Percentiles rank a stretch among this genome's conserved stretches.
Evolutionary conservation across 2,888 invertebrate species (phyloP).

Genomic region (Pycnomerus fuliginosus): DNA sequence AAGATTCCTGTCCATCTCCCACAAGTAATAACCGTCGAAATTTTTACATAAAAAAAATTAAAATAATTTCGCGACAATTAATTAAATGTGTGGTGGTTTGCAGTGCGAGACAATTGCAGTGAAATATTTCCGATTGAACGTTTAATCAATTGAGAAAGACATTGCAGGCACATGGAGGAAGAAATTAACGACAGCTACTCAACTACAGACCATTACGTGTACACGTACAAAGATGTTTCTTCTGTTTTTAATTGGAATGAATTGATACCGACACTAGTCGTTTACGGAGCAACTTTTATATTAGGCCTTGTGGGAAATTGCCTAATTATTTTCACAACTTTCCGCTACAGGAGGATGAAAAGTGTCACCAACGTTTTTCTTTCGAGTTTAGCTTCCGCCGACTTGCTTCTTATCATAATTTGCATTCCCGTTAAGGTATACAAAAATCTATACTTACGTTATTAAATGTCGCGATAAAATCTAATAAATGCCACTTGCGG

Average conservation of each 20-base stretch:
- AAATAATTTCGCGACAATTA: background rate
- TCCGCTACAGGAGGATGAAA: conserved; percentile 58
- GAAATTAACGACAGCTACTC: conserved; percentile 23
- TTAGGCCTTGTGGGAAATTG: conserved; percentile 62
- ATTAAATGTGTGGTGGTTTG: background rate
- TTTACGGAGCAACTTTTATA: conserved; percentile 62
- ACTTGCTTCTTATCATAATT: conserved; percentile 66
- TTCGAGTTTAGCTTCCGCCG: conserved; percentile 67
- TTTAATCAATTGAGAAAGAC: conserved; percentile 1
- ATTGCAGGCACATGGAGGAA: conserved; percentile 10
- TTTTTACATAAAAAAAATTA: background rate
- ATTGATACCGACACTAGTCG: conserved; percentile 57
- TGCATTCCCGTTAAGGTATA: conserved; percentile 73
- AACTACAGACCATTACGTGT: conserved; percentile 47
- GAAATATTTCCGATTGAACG: conserved; percentile 3
- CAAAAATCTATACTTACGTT: no score
- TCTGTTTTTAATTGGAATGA: conserved; percentile 57
- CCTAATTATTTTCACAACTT: conserved; percentile 60
- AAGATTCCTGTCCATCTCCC: conserved; percentile 21
- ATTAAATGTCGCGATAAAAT: no score
- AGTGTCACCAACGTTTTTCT: conserved; percentile 68
- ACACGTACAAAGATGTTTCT: conserved; percentile 54
- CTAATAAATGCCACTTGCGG: no score
- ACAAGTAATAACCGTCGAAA: conserved; percentile 1
- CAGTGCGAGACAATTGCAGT: conserved; percentile 2